These are phyloP conservation scores for Tinamus major DNA, from an alignment of 2,797 vertebrate genomes.

Conservation along the genomic window DNA sequence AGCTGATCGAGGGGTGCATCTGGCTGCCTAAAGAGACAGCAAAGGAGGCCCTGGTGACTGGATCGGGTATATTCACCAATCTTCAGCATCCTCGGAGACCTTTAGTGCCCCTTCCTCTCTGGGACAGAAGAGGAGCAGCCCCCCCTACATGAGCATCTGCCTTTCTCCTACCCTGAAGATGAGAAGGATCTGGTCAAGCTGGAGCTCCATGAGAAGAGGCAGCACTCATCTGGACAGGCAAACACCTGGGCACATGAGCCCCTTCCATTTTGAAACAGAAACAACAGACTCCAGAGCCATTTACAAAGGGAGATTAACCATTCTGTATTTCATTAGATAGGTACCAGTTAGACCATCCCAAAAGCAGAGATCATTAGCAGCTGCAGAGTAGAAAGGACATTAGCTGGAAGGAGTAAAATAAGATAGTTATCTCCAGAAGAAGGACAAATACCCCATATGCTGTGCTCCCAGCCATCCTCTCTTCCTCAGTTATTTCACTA, in stretches of 20 bases:
- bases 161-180: neutral
- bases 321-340: neutral
- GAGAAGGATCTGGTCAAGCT: neutral
- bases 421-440: neutral
- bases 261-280: neutral
- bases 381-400: neutral
- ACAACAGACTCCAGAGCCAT: neutral
- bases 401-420: neutral
- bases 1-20: neutral
- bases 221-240: neutral
- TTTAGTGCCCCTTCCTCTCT: neutral
- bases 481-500: neutral
- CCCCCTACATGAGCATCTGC: neutral
- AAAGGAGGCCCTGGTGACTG: neutral
- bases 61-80: neutral
- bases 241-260: neutral
- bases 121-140: rapidly evolving
- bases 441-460: neutral
- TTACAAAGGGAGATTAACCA: neutral
- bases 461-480: neutral
- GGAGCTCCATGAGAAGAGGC: neutral
- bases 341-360: neutral
- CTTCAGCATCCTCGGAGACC: neutral
- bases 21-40: neutral
- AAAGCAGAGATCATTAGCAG: neutral